These are phyloP conservation scores for Drosophila macrothrix DNA, from an alignment of 2,888 invertebrate genomes.

Conservation along the genomic window DNA sequence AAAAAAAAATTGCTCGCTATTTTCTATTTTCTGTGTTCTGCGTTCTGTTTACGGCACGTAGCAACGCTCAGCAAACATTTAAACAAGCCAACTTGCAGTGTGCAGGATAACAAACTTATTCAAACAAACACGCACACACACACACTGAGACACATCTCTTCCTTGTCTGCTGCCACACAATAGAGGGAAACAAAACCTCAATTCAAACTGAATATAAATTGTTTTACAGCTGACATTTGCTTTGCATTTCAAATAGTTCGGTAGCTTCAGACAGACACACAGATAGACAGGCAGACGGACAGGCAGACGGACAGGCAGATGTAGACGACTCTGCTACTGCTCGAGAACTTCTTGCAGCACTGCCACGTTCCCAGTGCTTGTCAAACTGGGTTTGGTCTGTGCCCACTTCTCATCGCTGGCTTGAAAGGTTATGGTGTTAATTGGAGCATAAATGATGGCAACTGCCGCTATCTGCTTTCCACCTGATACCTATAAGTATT, in stretches of 20 bases:
- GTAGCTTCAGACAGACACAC: slow-evolving; percentile 33
- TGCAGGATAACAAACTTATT: slow-evolving; percentile 60
- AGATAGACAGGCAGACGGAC: neutral
- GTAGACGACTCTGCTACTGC: slow-evolving; percentile 17
- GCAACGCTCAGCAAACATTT: slow-evolving; percentile 77
- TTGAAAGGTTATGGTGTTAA: slow-evolving; percentile 75
- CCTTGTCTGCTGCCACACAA: slow-evolving; percentile 50
- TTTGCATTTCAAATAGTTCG: slow-evolving; percentile 78
- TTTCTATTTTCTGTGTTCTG: slow-evolving; percentile 49
- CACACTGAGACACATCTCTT: slow-evolving; percentile 17
- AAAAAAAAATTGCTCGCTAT: slow-evolving; percentile 43
- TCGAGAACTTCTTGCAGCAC: neutral
- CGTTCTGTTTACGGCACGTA: slow-evolving; percentile 74
- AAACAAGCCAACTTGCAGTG: slow-evolving; percentile 73
- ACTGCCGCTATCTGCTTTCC: slow-evolving; percentile 47
- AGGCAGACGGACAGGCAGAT: slow-evolving; percentile 29
- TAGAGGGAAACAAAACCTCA: slow-evolving; percentile 78
- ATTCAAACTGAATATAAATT: slow-evolving; percentile 81
- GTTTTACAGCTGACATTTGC: slow-evolving; percentile 80
- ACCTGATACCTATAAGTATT: slow-evolving; percentile 32
- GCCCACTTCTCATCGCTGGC: slow-evolving; percentile 39
- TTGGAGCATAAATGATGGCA: slow-evolving; percentile 74
- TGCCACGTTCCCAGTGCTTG: slow-evolving; percentile 29
- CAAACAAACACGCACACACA: slow-evolving; percentile 24
- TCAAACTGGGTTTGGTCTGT: slow-evolving; percentile 17